Percentiles rank a stretch among this genome's conserved stretches.
Evolutionary conservation across 2,888 invertebrate genomes (phyloP).

Genomic region (Spilarctia lutea): DNA sequence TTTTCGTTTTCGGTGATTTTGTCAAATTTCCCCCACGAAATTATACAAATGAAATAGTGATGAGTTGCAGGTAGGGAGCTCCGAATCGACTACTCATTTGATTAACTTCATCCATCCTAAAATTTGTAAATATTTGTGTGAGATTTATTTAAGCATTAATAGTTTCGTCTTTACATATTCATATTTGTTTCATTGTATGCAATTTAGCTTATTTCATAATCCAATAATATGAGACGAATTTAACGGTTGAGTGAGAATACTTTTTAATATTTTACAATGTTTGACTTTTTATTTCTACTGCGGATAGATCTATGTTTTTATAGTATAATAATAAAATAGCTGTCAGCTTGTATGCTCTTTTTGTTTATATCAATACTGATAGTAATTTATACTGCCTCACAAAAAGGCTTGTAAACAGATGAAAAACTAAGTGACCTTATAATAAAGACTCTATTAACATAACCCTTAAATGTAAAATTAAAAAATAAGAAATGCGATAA

Average conservation of each 20-base stretch:
- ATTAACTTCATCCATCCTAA: neutral
- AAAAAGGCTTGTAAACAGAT: neutral
- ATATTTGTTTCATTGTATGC: neutral
- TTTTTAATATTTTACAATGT: no score
- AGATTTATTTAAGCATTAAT: neutral
- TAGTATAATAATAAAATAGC: no score
- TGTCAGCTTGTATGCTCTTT: no score
- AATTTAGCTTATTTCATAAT: neutral
- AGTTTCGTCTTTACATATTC: neutral
- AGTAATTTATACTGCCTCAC: no score
- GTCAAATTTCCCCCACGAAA: neutral
- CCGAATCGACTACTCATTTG: neutral
- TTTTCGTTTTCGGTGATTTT: neutral
- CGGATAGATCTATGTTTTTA: no score
- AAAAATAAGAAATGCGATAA: neutral
- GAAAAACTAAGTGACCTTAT: neutral
- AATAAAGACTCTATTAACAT: no score
- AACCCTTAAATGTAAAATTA: neutral
- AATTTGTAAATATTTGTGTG: neutral
- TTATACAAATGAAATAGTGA: neutral
- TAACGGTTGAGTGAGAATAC: no score
- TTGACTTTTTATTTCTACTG: no score
- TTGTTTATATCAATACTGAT: no score
- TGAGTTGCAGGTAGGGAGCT: neutral
- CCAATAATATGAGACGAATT: neutral